Evolutionary conservation across 1,140 invertebrate genomes (phyloP).

Genomic region (Pseudobourletiella spinata): DNA sequence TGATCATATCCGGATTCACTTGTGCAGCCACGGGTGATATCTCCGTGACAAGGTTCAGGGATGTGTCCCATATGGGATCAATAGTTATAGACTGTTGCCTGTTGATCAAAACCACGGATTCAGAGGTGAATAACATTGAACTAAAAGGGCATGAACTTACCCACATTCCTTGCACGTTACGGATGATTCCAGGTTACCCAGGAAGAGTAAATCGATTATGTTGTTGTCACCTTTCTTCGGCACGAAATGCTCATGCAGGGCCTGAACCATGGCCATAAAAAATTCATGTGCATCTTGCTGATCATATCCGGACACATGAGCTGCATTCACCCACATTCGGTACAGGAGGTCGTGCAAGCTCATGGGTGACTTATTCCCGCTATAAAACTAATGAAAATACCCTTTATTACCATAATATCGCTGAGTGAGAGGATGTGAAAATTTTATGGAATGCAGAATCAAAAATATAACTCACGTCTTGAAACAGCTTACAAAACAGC

Average conservation of each 20-base stretch:
- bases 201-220: conserved; percentile 96
- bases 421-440: background rate
- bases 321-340: conserved; percentile 92
- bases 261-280: conserved; percentile 88
- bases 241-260: conserved; percentile 69
- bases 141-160: conserved; percentile 36
- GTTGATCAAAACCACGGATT: background rate
- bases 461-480: conserved; percentile 43
- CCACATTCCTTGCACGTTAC: conserved; percentile 92
- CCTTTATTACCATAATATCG: too few relatives aligned
- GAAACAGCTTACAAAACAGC: background rate
- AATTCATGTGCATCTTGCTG: conserved; percentile 99
- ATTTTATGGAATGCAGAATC: background rate
- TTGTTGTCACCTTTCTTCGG: conserved; percentile 71
- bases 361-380: conserved; percentile 73
- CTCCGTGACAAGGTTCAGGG: conserved; percentile 40
- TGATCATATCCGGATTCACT: conserved; percentile 1
- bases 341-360: conserved; percentile 80
- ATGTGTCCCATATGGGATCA: conserved; percentile 94
- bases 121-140: background rate
- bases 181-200: conserved; percentile 90
- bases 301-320: conserved; percentile 89
- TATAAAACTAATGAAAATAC: conserved; percentile 61
- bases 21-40: background rate
- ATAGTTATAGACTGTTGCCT: conserved; percentile 64